Base-by-base conservation (phyloP, 1,140 invertebrate species). In the Aporrectodea caliginosa region DNA sequence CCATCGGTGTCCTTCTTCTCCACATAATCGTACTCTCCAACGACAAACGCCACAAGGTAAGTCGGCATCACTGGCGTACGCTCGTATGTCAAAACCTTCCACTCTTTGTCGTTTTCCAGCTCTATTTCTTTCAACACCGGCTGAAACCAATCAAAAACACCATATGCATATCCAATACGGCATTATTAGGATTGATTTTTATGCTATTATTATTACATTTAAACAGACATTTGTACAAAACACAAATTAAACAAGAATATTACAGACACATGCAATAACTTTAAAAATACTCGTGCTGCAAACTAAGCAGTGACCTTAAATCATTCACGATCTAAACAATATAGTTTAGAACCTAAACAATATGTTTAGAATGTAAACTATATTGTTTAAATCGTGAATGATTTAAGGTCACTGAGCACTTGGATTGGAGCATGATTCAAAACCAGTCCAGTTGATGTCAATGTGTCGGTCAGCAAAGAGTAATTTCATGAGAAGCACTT, bases 61-160 rank as follows among this genome's bases (percentile, higher is more conserved):
- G 97, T 98, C 0, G 95, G 97, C 97, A 99, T 99, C 78, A 96
- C 92, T 0, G 96, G 95, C 0, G 95, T 95, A 78, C 90, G 92
- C 81, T 94, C 92, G 87, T 97, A 98, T 73, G 91, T 90, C 22
- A 97, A 89, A 2, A 91, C 88, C 82, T 91, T 88, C 77, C 86
- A 91, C n/a, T 91, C 84, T 0, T 89, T 85, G 82, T 92, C 85
- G 0, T 76, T 88, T 22, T 84, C 80, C 1, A 89, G 88, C 71
- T 88, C 79, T 16, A 29, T 81, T 35, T 86, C 85, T 0, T 84
- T 83, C 79, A 91, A 91, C 0, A 94, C 92, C 1, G 94, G 94
- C 91, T 90, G 81, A 58, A 58, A 58, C 43, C 6, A 58, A 58
- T 12, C 22, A 58, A 12, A 22, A 12, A 22, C 70, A 29, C 2